Conservation (phyloP, 2,888 invertebrate species). For the Fragum sueziense region DNA sequence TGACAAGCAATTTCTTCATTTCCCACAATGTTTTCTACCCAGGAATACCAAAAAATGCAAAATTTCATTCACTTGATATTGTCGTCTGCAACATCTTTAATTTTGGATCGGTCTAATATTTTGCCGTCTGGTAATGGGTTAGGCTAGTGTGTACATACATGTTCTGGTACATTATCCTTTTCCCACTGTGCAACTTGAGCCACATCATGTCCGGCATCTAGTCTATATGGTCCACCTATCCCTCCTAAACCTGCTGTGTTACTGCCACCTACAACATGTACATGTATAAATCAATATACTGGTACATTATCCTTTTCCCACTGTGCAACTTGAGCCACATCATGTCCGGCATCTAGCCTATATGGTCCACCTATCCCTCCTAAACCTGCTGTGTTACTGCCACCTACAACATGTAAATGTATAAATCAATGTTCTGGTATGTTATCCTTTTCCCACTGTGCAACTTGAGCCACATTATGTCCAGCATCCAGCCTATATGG, state of each 20-base stretch:
- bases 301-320: conserved; percentile 95
- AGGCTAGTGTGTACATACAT: conserved; percentile 62
- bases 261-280: conserved; percentile 86
- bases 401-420: conserved; percentile 84
- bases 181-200: conserved; percentile 95
- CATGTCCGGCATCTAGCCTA: conserved; percentile 95
- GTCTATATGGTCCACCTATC: conserved; percentile 96
- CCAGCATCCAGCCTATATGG: conserved; percentile 98
- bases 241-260: conserved; percentile 97
- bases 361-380: conserved; percentile 99
- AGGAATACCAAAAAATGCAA: too few relatives aligned
- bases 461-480: conserved; percentile 95
- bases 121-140: too few relatives aligned
- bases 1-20: background rate
- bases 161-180: conserved; percentile 93
- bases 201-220: conserved; percentile 96
- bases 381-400: conserved; percentile 93
- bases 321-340: conserved; percentile 95
- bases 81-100: too few relatives aligned
- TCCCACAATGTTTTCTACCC: background rate
- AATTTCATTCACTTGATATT: too few relatives aligned
- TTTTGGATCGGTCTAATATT: too few relatives aligned
- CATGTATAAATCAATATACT: conserved; percentile 84
- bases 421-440: conserved; percentile 88
- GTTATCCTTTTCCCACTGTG: conserved; percentile 94